These are phyloP conservation scores for Neodiprion virginianus DNA, from an alignment of 1,140 invertebrate species.

Conservation along the genomic window DNA sequence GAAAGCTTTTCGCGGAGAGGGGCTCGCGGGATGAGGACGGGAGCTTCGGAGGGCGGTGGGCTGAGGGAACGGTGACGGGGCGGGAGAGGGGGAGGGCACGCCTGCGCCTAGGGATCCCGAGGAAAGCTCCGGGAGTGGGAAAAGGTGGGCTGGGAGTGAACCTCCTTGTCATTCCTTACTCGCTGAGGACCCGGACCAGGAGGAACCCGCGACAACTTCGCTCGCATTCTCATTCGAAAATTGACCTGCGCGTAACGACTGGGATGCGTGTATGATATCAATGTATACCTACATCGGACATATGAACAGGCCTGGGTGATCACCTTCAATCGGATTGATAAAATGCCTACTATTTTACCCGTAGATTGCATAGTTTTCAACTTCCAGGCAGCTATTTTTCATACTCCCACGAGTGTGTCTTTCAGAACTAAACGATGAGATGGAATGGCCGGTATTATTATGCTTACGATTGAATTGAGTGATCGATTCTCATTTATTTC, in stretches of 20 bases:
- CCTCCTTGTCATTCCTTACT: constrained; percentile 36
- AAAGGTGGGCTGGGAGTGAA: constrained; percentile 20
- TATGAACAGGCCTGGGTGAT: too few relatives aligned
- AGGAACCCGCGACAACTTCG: constrained; percentile 14
- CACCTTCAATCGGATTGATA: too few relatives aligned
- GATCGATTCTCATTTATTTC: too few relatives aligned
- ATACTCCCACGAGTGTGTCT: too few relatives aligned
- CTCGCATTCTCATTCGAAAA: constrained; percentile 18
- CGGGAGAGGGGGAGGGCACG: constrained; percentile 18
- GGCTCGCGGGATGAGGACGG: constrained; percentile 29
- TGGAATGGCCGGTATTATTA: too few relatives aligned
- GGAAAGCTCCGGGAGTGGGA: neutral
- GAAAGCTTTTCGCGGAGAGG: constrained; percentile 40
- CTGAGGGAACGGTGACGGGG: constrained; percentile 24
- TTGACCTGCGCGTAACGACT: constrained; percentile 34
- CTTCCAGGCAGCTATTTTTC: too few relatives aligned
- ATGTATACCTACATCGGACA: neutral
- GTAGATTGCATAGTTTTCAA: too few relatives aligned
- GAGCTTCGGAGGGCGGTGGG: constrained; percentile 16
- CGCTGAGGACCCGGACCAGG: constrained; percentile 30
- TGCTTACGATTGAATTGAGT: too few relatives aligned
- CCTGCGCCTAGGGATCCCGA: neutral
- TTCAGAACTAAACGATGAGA: too few relatives aligned
- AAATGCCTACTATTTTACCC: too few relatives aligned
- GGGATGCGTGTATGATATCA: constrained; percentile 36